Evolutionary conservation across 2,888 invertebrate genomes (phyloP), one percentile per base, ranked within the genome.

Genomic region (Ctena decussata): DNA sequence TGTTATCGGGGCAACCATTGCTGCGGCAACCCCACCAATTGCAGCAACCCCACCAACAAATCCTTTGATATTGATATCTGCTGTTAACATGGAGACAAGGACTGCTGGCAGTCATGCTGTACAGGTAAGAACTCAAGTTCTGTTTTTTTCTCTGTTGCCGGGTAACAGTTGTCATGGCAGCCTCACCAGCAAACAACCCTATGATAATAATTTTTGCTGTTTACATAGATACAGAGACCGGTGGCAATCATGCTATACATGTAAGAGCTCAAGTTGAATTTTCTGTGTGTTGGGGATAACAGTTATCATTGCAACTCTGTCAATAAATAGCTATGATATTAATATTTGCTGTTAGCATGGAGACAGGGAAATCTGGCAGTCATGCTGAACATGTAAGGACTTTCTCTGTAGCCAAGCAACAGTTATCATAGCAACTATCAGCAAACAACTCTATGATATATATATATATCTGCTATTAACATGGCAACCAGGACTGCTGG

Each of bases 161-260:
- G 21, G 89, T 90, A 15, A 88, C 90, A 1, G 88, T 90, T 21
- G 86, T 90, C 30, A 81, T 89, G 8, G 89, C 91, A 0, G 88
- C 92, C 1, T 88, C 92, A 18, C 87, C 90, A n/a, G 53, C 89
- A 15, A 82, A 80, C 15, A 80, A 83, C 76, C 89, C 82, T 53
- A 89, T 82, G 57, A 87, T 81, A 27, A 75, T 82, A 27, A 71
- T 86, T 15, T 77, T 84, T 80, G 75, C 87, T 82, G 30, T 88
- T 41, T 79, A 74, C 57, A 70, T 85, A 30, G 90, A 89, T 84
- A 82, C 89, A 80, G 41, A 89, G 72, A 88, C 83, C 72, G 92
- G 93, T 41, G 94, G 94, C 65, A 92, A 93, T 73, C 91, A 93
- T 77, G 95, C 94, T 76, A 93, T 95, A 35, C 94, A 95, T 93